Evolutionary conservation across 2,113 vertebrate genomes (phyloP).

Genomic region (Boulengeromyrus knoepffleri): DNA sequence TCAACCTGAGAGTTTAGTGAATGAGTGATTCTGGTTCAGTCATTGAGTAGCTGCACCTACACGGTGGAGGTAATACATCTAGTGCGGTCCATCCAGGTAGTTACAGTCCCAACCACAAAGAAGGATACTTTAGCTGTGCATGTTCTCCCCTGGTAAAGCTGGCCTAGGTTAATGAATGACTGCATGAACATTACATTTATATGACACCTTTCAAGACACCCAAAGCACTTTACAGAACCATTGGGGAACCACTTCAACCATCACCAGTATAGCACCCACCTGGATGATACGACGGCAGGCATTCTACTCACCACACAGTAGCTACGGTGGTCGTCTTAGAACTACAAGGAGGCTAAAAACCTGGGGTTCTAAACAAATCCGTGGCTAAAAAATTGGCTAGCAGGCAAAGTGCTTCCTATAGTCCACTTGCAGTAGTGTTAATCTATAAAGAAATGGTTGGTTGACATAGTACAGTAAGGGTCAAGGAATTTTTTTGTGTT

Average conservation of each 20-base stretch:
- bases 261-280: not conserved
- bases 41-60: not conserved
- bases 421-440: not conserved
- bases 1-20: not conserved
- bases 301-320: not conserved
- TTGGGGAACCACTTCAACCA: not conserved
- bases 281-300: not conserved
- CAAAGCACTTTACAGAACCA: not conserved
- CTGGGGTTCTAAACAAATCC: not conserved
- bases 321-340: not conserved
- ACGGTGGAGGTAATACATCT: not conserved
- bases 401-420: not conserved
- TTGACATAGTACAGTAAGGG: not conserved
- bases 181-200: not conserved
- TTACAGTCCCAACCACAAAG: not conserved
- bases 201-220: not conserved
- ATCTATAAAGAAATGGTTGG: not conserved
- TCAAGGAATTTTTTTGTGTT: constrained; percentile 6
- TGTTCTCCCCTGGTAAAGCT: not conserved
- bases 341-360: not conserved
- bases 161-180: not conserved
- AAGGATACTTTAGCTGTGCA: not conserved
- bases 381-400: not conserved
- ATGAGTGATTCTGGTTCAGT: not conserved
- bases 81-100: not conserved